Conservation (phyloP, 1,140 invertebrate genomes). For the Tetramorium alpestre region DNA sequence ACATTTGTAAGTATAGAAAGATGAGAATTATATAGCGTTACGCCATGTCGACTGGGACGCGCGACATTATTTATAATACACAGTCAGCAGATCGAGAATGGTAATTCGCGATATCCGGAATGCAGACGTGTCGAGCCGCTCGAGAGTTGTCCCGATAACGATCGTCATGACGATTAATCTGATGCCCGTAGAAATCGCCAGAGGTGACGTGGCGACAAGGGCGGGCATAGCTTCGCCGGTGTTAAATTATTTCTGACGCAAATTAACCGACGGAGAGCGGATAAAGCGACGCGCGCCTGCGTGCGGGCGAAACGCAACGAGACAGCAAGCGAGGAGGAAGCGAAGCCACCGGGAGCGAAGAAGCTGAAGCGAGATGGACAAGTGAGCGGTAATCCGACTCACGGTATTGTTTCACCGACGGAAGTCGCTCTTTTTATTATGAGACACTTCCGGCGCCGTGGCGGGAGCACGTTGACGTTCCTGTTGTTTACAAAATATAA, state of each 20-base stretch:
- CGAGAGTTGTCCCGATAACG: conserved; percentile 51
- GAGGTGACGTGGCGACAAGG: conserved; percentile 57
- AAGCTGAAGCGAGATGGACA: conserved; percentile 36
- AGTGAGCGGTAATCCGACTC: conserved; percentile 61
- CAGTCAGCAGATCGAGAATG: conserved; percentile 44
- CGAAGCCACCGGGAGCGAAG: background rate
- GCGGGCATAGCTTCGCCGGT: conserved; percentile 37
- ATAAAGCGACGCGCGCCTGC: conserved; percentile 38
- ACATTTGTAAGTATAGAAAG: background rate
- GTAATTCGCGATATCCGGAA: conserved; percentile 60
- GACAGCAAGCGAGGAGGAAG: conserved; percentile 28
- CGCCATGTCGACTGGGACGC: conserved; percentile 11
- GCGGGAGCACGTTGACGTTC: conserved; percentile 52
- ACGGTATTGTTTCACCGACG: conserved; percentile 80
- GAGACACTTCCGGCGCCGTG: conserved; percentile 77
- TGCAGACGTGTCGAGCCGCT: conserved; percentile 20
- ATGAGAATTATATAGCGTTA: conserved; percentile 22
- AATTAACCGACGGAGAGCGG: conserved; percentile 64
- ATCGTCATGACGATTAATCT: conserved; percentile 58
- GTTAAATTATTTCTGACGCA: conserved; percentile 70
- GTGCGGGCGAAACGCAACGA: conserved; percentile 35
- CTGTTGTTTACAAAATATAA: conserved; percentile 72
- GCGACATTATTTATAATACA: conserved; percentile 56
- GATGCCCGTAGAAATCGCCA: conserved; percentile 47
- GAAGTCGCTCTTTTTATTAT: conserved; percentile 81